Percentiles rank a stretch among this genome's conserved stretches.
phyloP scores from a whole-genome alignment of 2,113 vertebrate species.

The Passer domesticus region DNA sequence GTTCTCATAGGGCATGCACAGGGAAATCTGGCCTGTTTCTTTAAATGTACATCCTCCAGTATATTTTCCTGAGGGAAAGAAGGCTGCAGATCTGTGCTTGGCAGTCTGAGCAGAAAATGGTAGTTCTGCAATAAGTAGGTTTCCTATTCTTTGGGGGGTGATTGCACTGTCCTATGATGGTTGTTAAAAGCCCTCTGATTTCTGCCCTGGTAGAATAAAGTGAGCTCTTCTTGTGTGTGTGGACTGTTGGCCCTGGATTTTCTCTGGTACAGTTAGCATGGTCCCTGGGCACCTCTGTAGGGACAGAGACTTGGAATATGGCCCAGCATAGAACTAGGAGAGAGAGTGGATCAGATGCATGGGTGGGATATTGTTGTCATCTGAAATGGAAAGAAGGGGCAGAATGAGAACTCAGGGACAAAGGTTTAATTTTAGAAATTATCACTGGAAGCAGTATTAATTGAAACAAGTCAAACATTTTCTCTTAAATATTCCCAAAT shows the following conservation, averaged over 20 bases:
- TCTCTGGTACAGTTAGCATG: not conserved
- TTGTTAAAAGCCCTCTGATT: not conserved
- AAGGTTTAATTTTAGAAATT: not conserved
- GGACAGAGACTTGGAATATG: not conserved
- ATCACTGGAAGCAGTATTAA: not conserved
- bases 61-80: not conserved
- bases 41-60: not conserved
- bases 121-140: not conserved
- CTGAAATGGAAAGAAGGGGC: not conserved
- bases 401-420: not conserved
- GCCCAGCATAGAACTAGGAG: not conserved
- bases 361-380: not conserved
- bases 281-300: not conserved
- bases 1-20: not conserved
- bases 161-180: not conserved
- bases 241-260: not conserved
- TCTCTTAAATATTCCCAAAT: not conserved
- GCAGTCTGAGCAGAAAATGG: not conserved
- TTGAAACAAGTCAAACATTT: not conserved
- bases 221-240: not conserved
- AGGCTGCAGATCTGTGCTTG: not conserved
- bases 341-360: not conserved
- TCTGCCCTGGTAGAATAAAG: not conserved
- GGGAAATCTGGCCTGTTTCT: not conserved
- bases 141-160: not conserved